phyloP scores from a whole-genome alignment of 2,113 vertebrate genomes.

The Deroptyus accipitrinus region DNA sequence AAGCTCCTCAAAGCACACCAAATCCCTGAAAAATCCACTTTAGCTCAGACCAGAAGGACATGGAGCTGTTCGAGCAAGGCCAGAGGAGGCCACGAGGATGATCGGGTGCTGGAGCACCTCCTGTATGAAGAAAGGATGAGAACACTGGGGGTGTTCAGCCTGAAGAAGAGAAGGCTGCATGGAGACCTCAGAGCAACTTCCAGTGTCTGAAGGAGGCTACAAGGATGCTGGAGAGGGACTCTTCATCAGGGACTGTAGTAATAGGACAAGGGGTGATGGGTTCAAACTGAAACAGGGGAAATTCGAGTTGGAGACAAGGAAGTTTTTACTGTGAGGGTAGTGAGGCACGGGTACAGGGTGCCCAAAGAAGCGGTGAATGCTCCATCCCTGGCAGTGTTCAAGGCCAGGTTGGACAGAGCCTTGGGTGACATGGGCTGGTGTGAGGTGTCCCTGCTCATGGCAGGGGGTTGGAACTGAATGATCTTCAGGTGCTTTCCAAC shows the following conservation, averaged over 20 bases:
- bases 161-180: background rate
- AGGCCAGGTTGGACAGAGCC: too few relatives aligned
- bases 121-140: background rate
- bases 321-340: background rate
- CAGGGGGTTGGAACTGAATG: background rate
- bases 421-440: background rate
- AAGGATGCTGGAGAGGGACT: background rate
- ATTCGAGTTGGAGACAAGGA: background rate
- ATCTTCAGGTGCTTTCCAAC: background rate
- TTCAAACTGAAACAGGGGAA: background rate
- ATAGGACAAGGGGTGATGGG: background rate
- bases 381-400: background rate
- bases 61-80: background rate
- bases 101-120: background rate
- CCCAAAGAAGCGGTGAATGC: background rate
- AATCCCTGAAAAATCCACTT: background rate
- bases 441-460: background rate
- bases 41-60: background rate
- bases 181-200: background rate
- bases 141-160: background rate
- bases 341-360: too few relatives aligned
- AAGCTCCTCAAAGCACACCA: fast-evolving
- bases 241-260: background rate
- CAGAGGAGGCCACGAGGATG: background rate
- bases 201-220: background rate